Base-by-base conservation (phyloP, 2,888 invertebrate genomes). In the Dorcus hopei region DNA sequence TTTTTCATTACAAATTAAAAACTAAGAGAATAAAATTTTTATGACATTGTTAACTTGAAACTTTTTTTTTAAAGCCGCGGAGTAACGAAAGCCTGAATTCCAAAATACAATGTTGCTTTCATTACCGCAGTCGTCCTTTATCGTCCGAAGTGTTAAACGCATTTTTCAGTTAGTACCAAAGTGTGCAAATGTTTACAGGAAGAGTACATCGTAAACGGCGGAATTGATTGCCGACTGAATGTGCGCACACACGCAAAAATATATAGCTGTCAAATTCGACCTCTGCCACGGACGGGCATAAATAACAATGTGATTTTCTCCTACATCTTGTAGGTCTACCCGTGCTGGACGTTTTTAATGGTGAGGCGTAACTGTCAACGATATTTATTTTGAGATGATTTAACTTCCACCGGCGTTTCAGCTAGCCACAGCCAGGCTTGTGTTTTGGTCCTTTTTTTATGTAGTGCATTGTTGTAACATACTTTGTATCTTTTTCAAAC, bases 351-450 rank as follows among this genome's bases (percentile, higher is more conserved):
- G 23, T 47, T 62, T 62, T 62, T 64, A 64, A 62, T 59, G 61
- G 61, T 55, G 52, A 64, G 62, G 62, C 62, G 64, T 64, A 76
- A 77, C 77, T 78, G 77, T 77, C 77, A 74, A 74, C 74, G 70
- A 72, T 78, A 77, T 78, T 78, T 78, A 78, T 78, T 75, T 75
- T 73, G 67, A 70, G 69, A 73, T 78, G 77, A 77, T 77, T 77
- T 77, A 77, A 54, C 53, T 53, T 53, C 49, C 53, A 49, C 53
- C 26, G 52, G 19, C 47, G 47, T 41, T 19, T 45, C 11, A 41
- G 57, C 43, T 57, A 45, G 42, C 52, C 51, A 19, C 52, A 45
- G 42, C 52, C 51, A 38, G 19, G 49, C 51, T 51, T 23, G 47
- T n/a, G 9, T 4, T 47, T 47, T 23, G n/a, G 4, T n/a, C 11